phyloP scores from a whole-genome alignment of 2,797 vertebrate species.

The Hypotaenidia philippensis region DNA sequence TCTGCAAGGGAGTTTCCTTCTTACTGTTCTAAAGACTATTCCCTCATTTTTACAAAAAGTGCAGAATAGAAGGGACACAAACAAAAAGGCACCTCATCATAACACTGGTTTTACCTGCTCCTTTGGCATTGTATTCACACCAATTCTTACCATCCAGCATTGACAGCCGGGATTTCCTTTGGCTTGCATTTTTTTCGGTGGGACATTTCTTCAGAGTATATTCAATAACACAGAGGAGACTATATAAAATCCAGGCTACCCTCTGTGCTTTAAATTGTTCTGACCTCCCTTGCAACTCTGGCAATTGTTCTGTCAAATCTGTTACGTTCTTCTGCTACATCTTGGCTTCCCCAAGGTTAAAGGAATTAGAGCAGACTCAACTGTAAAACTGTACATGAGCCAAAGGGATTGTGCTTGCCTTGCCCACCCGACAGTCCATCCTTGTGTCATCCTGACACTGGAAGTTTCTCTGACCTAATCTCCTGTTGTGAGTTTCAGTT shows the following conservation, averaged over 20 bases:
- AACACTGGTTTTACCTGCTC: not conserved
- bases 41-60: not conserved
- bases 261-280: constrained; percentile 14
- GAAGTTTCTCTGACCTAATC: not conserved
- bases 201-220: not conserved
- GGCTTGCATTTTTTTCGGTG: not conserved
- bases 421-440: not conserved
- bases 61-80: not conserved
- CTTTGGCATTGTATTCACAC: not conserved
- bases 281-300: not conserved
- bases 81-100: not conserved
- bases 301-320: constrained; percentile 2
- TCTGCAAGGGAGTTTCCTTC: not conserved
- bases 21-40: not conserved
- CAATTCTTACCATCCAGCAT: not conserved
- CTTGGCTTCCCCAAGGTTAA: not conserved
- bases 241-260: not conserved
- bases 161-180: not conserved
- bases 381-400: not conserved
- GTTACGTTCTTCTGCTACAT: not conserved
- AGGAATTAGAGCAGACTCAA: not conserved
- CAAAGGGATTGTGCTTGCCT: not conserved
- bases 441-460: not conserved
- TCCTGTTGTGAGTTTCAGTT: not conserved
- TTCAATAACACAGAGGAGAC: not conserved